Base-by-base conservation (phyloP, 2,888 invertebrate species). In the Lasioglossum figueresi region DNA sequence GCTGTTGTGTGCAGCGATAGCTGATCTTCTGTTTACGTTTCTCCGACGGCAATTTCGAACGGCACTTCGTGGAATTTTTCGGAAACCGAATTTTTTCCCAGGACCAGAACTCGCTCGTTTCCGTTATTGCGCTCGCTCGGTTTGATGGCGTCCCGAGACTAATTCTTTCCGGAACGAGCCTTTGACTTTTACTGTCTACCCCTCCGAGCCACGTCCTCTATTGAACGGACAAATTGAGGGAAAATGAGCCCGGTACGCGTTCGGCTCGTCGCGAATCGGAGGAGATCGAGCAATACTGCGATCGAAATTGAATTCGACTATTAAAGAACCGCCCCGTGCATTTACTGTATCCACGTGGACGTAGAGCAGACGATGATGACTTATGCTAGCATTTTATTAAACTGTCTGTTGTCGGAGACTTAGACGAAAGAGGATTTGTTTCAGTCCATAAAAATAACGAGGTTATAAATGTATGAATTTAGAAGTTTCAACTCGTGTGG, bases 91-190 rank as follows among this genome's bases (percentile, higher is more conserved):
- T 27, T 59, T 59, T 52, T 5, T 4, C 14, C 27, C 27, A 14
- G 59, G 1, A n/a, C 14, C 12, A 27, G 59, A 59, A 27, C 56
- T 12, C 56, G n/a, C n/a, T 59, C 56, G 27, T 59, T 27, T 59
- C 12, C 59, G 59, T 59, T 59, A 59, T 59, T 66, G 34, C 66
- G 66, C 66, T 34, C 66, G 8, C 66, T 34, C 66, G 23, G 66
- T 8, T 66, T 66, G 59, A 27, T 27, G 27, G 12, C 14, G 59
- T 59, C 27, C 59, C 59, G 59, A 4, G 59, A 27, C 59, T 59
- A 59, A 59, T 59, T 59, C 59, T 59, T 59, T 27, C 59, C 56
- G 56, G 27, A 14, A 59, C 59, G 59, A 59, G 59, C 27, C 59
- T 59, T 59, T 59, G 59, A 27, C 59, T 23, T 59, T 27, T 27